Conservation (phyloP, 2,797 vertebrate genomes). For the Paratrypauchen microcephalus region DNA sequence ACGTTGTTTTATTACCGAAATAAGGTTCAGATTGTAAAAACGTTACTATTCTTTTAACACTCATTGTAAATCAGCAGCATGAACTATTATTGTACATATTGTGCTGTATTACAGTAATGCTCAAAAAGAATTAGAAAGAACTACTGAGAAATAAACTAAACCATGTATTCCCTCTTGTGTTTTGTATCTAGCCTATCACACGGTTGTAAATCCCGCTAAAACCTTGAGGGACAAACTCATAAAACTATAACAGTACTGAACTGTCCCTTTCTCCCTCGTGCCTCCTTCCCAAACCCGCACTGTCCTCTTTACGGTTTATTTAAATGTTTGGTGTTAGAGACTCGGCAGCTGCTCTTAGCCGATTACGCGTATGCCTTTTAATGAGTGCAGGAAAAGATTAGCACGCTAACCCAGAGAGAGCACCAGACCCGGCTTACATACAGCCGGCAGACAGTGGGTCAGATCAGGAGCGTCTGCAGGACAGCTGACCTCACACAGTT, state of each 20-base stretch:
- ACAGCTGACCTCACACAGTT: constrained; percentile 30
- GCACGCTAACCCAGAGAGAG: constrained; percentile 58
- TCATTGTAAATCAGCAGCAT: too few relatives aligned
- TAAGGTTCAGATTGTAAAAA: too few relatives aligned
- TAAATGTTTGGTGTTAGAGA: constrained; percentile 51
- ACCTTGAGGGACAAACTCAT: neutral
- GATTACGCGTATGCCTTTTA: constrained; percentile 71
- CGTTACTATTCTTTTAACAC: too few relatives aligned
- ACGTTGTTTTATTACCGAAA: too few relatives aligned
- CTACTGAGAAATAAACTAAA: constrained; percentile 16
- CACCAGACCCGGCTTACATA: constrained; percentile 48
- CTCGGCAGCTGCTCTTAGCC: constrained; percentile 64
- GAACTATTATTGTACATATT: too few relatives aligned
- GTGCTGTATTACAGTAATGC: too few relatives aligned
- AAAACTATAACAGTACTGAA: constrained; percentile 17
- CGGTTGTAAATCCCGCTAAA: neutral
- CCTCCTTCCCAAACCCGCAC: neutral
- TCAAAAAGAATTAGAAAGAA: too few relatives aligned
- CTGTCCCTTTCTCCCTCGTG: neutral
- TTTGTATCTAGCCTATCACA: neutral
- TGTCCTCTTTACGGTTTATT: neutral
- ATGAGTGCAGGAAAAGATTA: constrained; percentile 71
- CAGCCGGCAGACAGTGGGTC: constrained; percentile 45
- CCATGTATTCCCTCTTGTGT: neutral
- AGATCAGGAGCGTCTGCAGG: constrained; percentile 35